Percentiles rank a stretch among this genome's conserved stretches.
These are phyloP conservation scores for Balanococcus diminutus DNA, from an alignment of 2,888 invertebrate genomes.

Conservation along the genomic window DNA sequence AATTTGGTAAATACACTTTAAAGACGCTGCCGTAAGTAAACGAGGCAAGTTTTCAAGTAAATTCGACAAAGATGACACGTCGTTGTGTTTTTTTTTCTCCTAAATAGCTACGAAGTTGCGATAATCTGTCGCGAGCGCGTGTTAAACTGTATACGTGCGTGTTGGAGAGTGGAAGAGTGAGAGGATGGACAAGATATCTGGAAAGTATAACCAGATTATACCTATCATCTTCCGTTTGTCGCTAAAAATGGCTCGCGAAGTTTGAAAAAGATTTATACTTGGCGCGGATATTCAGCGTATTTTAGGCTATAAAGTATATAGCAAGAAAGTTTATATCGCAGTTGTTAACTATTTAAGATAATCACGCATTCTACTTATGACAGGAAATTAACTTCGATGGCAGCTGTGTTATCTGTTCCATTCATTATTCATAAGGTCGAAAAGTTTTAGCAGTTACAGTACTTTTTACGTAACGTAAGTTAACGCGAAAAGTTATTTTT, in stretches of 20 bases:
- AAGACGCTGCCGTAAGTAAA: not conserved
- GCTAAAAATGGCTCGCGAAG: slow-evolving; percentile 22
- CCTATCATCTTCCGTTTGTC: slow-evolving; percentile 27
- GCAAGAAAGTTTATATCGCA: slow-evolving; percentile 26
- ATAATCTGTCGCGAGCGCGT: not conserved
- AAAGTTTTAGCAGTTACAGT: slow-evolving; percentile 29
- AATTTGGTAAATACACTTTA: not conserved
- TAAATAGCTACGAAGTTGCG: not conserved
- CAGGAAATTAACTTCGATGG: slow-evolving; percentile 47
- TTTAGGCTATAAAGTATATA: slow-evolving; percentile 25
- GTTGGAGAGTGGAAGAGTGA: not conserved
- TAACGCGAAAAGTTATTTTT: slow-evolving; percentile 37
- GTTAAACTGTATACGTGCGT: not conserved
- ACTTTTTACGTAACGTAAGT: slow-evolving; percentile 21
- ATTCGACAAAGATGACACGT: slow-evolving; percentile 14
- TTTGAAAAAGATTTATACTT: slow-evolving; percentile 8
- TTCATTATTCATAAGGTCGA: slow-evolving; percentile 47
- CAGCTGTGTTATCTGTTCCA: slow-evolving; percentile 17
- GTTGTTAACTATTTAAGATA: slow-evolving; percentile 26
- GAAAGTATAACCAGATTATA: slow-evolving; percentile 1
- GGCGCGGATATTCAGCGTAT: slow-evolving; percentile 15
- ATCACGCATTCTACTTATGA: slow-evolving; percentile 46
- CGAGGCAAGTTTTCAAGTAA: slow-evolving; percentile 18
- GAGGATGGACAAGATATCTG: not conserved
- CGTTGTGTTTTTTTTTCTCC: not conserved